Percentiles rank a stretch among this genome's conserved stretches.
Conservation (phyloP, 2,888 invertebrate genomes). For the Monoplex corrugatus region DNA sequence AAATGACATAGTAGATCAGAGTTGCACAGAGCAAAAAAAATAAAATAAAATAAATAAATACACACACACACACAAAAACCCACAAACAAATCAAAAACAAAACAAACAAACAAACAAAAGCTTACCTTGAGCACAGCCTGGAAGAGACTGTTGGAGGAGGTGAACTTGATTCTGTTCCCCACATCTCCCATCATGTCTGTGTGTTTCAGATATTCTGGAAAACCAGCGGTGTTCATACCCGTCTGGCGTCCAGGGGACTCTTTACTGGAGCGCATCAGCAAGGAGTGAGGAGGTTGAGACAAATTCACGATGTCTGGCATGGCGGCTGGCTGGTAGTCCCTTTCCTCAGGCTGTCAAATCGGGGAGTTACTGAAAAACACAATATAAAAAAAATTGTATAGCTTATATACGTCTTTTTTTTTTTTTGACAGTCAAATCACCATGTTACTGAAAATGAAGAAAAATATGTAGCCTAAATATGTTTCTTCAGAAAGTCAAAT, state of each 20-base stretch:
- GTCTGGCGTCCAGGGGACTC: slow-evolving; percentile 19
- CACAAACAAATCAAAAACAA: background rate
- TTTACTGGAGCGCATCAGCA: slow-evolving; percentile 18
- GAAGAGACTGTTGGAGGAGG: slow-evolving; percentile 53
- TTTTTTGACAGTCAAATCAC: background rate
- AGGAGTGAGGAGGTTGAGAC: slow-evolving; percentile 15
- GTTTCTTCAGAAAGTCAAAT: background rate
- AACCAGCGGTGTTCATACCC: background rate
- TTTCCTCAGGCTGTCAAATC: background rate
- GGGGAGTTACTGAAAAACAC: background rate
- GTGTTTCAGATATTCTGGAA: slow-evolving; percentile 47
- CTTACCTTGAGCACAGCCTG: slow-evolving; percentile 55
- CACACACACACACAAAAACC: slow-evolving; percentile 10
- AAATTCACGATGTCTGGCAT: slow-evolving; percentile 37
- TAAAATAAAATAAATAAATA: too few species aligned
- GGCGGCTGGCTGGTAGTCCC: background rate
- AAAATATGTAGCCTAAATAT: background rate
- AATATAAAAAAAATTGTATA: background rate
- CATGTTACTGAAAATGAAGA: background rate
- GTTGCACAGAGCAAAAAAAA: too few species aligned
- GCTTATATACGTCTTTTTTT: too few species aligned
- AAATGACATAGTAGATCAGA: too few species aligned
- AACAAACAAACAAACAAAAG: background rate
- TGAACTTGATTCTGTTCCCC: slow-evolving; percentile 31
- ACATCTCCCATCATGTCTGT: background rate